Base-by-base conservation (phyloP, 2,113 vertebrate genomes). In the Clarias gariepinus region DNA sequence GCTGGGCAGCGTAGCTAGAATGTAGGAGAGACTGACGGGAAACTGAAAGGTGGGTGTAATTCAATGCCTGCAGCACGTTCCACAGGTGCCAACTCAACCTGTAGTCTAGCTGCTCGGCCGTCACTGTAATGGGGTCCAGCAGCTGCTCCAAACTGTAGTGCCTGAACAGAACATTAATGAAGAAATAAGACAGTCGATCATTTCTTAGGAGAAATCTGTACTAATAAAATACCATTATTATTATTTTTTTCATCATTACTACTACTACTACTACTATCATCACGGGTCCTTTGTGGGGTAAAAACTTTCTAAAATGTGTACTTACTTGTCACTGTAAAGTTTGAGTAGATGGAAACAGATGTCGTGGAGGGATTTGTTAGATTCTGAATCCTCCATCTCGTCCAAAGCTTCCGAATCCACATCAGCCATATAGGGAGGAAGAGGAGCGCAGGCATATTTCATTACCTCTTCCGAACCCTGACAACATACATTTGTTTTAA, bases 51-150 rank as follows among this genome's bases (percentile, higher is more conserved):
- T 99, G 98, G 28, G 84, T 94, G 88, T 97, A 99, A 87, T 97
- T 95, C 4, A 99, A 94, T 41, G 97, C 95, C 66, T 97, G 93
- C 0, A 99, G 94, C 74, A 97, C 96, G 16, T 95, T 95, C 98
- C 98, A 99, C 61, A 99, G 94, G 93, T 99, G 98, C 98, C 98
- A 99, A 83, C 96, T 97, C 6, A 99, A 96, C 1, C 97, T 95
- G 88, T 96, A 97, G 82, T 99, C 98, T 93, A 99, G 92, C 3
- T 96, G 96, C 91, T 97, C 94, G 0, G 93, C 92, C 0, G 97
- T 99, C 41, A 97, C n/a, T 0, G 96, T 96, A 83, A 95, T 93
- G n/a, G 98, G 98, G 4, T 99, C 97, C 25, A 99, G 89, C 28
- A 99, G 93, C 91, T 96, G 96, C 79, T 97, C 95, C 1, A 99